Conservation (phyloP, 2,797 vertebrate genomes). For the Crypturellus tataupa region DNA sequence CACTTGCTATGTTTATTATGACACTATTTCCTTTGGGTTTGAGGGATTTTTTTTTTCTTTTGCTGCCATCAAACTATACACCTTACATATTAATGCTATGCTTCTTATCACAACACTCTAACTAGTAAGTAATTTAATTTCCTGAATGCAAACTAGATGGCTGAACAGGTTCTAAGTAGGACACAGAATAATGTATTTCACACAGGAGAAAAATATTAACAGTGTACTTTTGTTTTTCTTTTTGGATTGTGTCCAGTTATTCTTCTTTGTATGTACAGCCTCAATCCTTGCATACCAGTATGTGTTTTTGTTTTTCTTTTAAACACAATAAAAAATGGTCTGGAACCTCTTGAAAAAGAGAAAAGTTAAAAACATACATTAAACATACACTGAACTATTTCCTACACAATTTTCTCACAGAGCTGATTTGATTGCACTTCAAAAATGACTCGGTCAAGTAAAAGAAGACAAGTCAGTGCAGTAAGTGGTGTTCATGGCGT, state of each 20-base stretch:
- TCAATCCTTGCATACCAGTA: background rate
- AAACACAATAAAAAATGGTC: background rate
- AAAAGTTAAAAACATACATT: background rate
- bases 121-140: background rate
- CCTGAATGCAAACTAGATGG: conserved; percentile 7
- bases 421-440: conserved; percentile 2
- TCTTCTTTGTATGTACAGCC: background rate
- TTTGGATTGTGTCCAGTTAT: background rate
- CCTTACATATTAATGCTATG: background rate
- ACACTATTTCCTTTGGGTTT: background rate
- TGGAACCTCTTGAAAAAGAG: conserved; percentile 7
- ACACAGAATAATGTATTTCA: background rate
- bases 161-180: conserved; percentile 18
- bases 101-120: background rate
- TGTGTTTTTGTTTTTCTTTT: background rate
- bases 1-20: background rate
- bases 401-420: background rate
- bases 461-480: background rate
- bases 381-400: background rate
- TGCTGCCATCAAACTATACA: background rate
- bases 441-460: background rate
- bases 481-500: background rate
- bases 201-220: background rate
- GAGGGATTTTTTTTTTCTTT: background rate
- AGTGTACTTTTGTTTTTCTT: background rate